Evolutionary conservation across 2,797 vertebrate species (phyloP), one percentile per base, ranked within the genome.

Genomic region (Crax fasciolata): DNA sequence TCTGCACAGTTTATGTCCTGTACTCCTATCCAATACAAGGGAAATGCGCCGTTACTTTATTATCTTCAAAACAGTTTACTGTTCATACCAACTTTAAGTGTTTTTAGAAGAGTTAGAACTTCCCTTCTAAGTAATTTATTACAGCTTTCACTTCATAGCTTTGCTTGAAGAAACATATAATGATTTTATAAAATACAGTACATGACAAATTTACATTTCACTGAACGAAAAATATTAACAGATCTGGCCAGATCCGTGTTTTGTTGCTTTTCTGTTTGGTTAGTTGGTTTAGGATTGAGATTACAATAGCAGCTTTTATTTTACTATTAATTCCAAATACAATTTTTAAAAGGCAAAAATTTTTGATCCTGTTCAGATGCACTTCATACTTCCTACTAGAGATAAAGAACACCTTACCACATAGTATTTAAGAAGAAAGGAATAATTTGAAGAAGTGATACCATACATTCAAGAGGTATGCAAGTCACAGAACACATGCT

Each of bases 11-110:
- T 90, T 91, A 81, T 96, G 74, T 95, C 93, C 90, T 96, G 91
- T 76, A 96, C 91, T 97, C 93, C 96, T 98, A 96, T 78, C 90
- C 92, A 68, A 95, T 77, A 94, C 81, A 97, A 98, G 81, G 93
- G 93, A 97, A 96, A 97, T 52, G 68, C 41, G 87, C 23, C 66
- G 81, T 96, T 96, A 96, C 48, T 23, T 57, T 21, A 96, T 55
- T 20, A 70, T 6, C 71, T 59, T 78, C 79, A 75, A 71, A 75
- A 73, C 75, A 4, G 48, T 10, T 1, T 87, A 46, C 25, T 84
- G 54, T 55, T 90, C 55, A 62, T 5, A 38, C 27, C 54, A 8
- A 43, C 16, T 58, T 28, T n/a, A 78, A 78, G 61, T 62, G 27
- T 70, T 94, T 82, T 67, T 1, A 67, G 16, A 11, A 30, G 46